Evolutionary conservation across 1,140 invertebrate genomes (phyloP), one percentile per base, ranked within the genome.

Genomic region (Aphelenchoides fujianensis): DNA sequence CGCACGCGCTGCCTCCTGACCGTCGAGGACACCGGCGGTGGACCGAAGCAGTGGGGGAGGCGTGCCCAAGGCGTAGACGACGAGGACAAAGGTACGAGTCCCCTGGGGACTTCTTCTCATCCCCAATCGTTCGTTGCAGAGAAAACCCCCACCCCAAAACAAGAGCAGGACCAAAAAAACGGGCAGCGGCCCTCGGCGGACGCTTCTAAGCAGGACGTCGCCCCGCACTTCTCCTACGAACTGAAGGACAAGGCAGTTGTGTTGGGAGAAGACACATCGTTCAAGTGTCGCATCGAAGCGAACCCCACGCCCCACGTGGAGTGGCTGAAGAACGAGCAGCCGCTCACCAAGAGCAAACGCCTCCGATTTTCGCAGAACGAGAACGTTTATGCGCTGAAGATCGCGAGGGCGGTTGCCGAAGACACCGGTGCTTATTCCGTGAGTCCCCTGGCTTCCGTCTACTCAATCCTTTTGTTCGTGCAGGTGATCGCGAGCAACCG

Each of bases 11-110:
- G 41, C 70, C 23, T 16, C 12, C 32, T 77, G 9, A 74, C 74
- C 55, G 69, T 73, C 9, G 66, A 54, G 41, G 63, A n/a, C 28
- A 66, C 54, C 67, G 69, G 41, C 16, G 63, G 1, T 73, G 80
- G 9, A 82, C 72, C 0, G 57, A 76, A 68, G 74, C 76, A 7
- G 63, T 80, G 48, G 36, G 41, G n/a, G 80, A 81, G 63, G 61
- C 73, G 19, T 36, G 75, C 82, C 2, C 69, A 73, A 23, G 79
- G 74, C 62, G 41, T 80, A 55, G 41, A 80, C 16, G 78, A 80
- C n/a, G n/a, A n/a, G n/a, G n/a, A n/a, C n/a, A n/a, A n/a, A n/a
- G n/a, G n/a, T n/a, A n/a, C n/a, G n/a, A n/a, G n/a, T n/a, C n/a
- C n/a, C n/a, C n/a, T n/a, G n/a, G n/a, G n/a, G n/a, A n/a, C n/a